These are phyloP conservation scores for Hemitrygon akajei DNA, from an alignment of 2,797 vertebrate species.

Conservation along the genomic window DNA sequence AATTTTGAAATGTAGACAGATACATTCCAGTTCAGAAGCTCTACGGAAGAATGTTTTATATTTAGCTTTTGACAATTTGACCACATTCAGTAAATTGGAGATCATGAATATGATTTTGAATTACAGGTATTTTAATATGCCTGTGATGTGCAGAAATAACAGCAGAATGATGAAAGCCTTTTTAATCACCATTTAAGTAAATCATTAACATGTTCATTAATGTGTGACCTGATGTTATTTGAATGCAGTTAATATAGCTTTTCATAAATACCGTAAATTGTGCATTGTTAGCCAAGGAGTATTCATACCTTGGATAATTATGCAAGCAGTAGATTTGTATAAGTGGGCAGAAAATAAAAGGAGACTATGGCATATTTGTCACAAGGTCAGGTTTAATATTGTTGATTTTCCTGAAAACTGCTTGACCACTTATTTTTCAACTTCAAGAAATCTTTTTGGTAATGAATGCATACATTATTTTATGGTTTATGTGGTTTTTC, in stretches of 20 bases:
- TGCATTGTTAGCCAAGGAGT: background rate
- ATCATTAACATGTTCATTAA: background rate
- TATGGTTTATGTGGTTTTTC: background rate
- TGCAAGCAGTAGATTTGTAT: background rate
- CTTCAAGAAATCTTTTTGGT: background rate
- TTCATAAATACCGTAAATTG: background rate
- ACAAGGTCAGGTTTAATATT: background rate
- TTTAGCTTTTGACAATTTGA: background rate
- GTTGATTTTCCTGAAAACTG: background rate
- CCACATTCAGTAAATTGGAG: background rate
- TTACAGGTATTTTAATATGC: background rate
- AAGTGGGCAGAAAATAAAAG: background rate
- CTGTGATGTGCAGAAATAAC: background rate
- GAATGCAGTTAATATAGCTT: conserved; percentile 13
- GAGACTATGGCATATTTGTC: background rate
- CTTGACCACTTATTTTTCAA: background rate
- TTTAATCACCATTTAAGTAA: background rate
- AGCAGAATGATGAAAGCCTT: background rate
- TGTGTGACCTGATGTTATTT: background rate
- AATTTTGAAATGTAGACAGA: background rate
- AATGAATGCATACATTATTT: background rate
- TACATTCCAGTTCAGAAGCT: background rate
- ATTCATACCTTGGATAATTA: background rate
- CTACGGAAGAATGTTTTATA: background rate
- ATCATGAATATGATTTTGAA: background rate